Evolutionary conservation across 92 coral and sea anemone species (phyloP), one percentile per base, ranked within the genome.

Genomic region (Muricea muricata): DNA sequence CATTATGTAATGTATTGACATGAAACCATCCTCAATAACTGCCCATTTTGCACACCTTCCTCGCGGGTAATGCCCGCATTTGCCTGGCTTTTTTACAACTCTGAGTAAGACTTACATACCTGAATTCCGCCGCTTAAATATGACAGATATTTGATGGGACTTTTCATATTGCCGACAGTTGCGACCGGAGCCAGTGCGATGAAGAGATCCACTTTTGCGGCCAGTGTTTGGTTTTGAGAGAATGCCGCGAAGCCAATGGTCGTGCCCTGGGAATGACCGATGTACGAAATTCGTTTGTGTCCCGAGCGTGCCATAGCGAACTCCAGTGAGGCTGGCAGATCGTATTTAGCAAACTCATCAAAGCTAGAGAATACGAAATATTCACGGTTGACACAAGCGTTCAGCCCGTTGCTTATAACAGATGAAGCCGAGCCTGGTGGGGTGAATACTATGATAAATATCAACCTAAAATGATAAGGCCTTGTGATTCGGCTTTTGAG

Each of bases 221-320:
- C 96, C 47, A 92, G 79, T 15, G 88, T 93, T 74, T 93, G 90
- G 55, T 96, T 96, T 57, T 82, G 88, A 4, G 99, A 89, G 32
- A 93, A 76, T 34, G 89, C 97, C 10, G 99, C 99, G 81, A 96
- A 96, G 14, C 90, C 97, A 7, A 96, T 92, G 79, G 90, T 66
- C 0, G 97, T 90, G 50, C 99, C 99, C 77, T 96, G 98, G 2
- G 99, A 96, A 72, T 96, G 99, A 18, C 92, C 99, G 40, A 88
- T 93, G 80, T 96, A 96, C 55, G 88, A 90, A 32, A 96, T 30
- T 26, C 79, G 79, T 1, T 87, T 78, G 76, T 93, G 93, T 0
- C 84, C 69, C 11, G 98, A 88, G 71, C 83, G 55, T 18, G 79
- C 71, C 30, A 89, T 75, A 7, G 88, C 97, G 86, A 91, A 91